phyloP scores from a whole-genome alignment of 2,113 vertebrate genomes.

The Mystacornis crossleyi region DNA sequence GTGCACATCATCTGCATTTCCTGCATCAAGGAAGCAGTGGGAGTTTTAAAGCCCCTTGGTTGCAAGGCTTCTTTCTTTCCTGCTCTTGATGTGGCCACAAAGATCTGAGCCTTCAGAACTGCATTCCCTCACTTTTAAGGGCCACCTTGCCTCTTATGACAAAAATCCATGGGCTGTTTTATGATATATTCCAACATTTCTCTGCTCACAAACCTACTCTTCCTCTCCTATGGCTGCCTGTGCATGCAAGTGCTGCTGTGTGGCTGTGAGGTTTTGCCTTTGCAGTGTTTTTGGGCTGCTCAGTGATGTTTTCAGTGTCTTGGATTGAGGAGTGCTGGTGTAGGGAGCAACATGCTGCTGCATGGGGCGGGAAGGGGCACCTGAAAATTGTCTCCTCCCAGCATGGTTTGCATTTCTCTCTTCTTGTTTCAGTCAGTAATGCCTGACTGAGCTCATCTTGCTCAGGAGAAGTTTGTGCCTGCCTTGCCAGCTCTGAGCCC shows the following conservation, averaged over 20 bases:
- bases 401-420: not conserved
- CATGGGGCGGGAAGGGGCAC: not conserved
- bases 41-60: not conserved
- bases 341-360: not conserved
- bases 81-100: not conserved
- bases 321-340: not conserved
- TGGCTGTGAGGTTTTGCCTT: not conserved
- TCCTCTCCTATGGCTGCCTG: not conserved
- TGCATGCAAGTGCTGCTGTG: not conserved
- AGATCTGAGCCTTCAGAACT: not conserved
- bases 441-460: not conserved
- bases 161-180: not conserved
- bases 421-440: not conserved
- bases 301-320: not conserved
- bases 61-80: not conserved
- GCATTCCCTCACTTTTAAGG: not conserved
- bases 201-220: not conserved
- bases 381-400: not conserved
- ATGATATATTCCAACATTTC: not conserved
- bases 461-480: not conserved
- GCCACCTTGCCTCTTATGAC: not conserved
- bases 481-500: not conserved
- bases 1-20: fast-evolving
- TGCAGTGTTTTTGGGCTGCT: not conserved
- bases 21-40: not conserved